Conservation (phyloP, 2,113 vertebrate genomes). For the Drymodes brunneopygia region DNA sequence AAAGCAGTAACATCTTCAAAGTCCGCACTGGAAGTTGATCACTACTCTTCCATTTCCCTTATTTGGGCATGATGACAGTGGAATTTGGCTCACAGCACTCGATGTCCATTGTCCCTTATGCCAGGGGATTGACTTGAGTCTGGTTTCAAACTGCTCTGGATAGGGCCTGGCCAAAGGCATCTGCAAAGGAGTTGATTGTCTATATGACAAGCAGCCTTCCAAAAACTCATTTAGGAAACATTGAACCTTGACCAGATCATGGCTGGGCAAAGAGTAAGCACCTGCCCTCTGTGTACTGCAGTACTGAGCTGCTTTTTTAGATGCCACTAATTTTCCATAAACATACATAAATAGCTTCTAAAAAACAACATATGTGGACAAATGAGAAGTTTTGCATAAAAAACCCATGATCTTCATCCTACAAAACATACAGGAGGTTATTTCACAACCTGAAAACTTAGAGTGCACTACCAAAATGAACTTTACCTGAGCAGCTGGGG, state of each 20-base stretch:
- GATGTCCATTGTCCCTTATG: rapidly evolving
- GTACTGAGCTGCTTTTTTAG: neutral
- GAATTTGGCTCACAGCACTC: neutral
- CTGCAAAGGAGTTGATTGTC: neutral
- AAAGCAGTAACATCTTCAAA: neutral
- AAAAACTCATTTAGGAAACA: neutral
- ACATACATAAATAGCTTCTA: rapidly evolving
- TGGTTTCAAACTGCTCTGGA: neutral
- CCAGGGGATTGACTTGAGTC: neutral
- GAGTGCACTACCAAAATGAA: neutral
- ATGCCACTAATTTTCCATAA: neutral
- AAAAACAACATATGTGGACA: neutral
- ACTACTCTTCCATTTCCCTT: neutral
- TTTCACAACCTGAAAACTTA: neutral
- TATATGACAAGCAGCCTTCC: neutral
- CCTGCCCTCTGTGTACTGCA: neutral
- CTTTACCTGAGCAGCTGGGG: neutral
- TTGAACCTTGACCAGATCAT: neutral
- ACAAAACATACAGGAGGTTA: neutral
- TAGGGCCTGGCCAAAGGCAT: neutral
- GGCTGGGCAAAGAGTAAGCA: neutral
- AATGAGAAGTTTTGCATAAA: neutral
- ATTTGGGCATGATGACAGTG: rapidly evolving
- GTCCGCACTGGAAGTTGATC: neutral
- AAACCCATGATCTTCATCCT: neutral